A percentile compares a stretch with the other conserved stretches of the same genome.
Evolutionary conservation across 2,797 vertebrate species (phyloP).

Genomic region (Gouania willdenowi): DNA sequence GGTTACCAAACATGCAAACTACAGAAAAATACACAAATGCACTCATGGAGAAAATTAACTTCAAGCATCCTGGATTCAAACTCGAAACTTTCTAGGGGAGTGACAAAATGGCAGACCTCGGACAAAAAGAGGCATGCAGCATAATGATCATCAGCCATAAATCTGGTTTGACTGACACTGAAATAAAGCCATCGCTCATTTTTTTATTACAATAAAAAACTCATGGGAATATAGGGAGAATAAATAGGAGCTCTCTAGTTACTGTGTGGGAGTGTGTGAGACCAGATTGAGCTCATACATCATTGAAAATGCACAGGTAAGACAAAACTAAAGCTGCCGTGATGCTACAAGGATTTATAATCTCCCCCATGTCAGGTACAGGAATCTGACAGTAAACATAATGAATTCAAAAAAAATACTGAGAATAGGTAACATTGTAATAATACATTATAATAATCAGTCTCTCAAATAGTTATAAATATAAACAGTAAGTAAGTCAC

Average conservation of each 20-base stretch:
- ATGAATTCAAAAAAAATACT: no score
- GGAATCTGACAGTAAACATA: no score
- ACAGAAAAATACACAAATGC: no score
- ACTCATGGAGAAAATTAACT: no score
- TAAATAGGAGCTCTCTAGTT: slow-evolving; percentile 33
- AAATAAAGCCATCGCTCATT: slow-evolving; percentile 41
- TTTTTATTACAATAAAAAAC: slow-evolving; percentile 39
- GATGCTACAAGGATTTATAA: slow-evolving; percentile 18
- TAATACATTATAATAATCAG: no score
- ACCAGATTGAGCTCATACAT: slow-evolving; percentile 37
- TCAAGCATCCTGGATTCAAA: no score
- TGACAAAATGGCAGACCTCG: no score
- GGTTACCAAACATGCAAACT: no score
- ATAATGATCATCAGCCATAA: no score
- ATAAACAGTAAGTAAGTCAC: not conserved
- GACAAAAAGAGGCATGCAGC: no score
- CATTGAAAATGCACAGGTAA: slow-evolving; percentile 41
- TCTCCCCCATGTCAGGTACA: slow-evolving; percentile 2
- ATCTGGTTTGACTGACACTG: slow-evolving; percentile 26
- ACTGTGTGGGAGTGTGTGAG: slow-evolving; percentile 28
- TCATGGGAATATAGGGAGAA: slow-evolving; percentile 1
- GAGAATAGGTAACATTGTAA: no score
- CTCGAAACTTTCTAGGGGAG: no score
- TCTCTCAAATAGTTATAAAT: not conserved
- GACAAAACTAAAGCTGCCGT: slow-evolving; percentile 22